Conservation (phyloP, 2,888 invertebrate genomes). For the Pecten maximus region DNA sequence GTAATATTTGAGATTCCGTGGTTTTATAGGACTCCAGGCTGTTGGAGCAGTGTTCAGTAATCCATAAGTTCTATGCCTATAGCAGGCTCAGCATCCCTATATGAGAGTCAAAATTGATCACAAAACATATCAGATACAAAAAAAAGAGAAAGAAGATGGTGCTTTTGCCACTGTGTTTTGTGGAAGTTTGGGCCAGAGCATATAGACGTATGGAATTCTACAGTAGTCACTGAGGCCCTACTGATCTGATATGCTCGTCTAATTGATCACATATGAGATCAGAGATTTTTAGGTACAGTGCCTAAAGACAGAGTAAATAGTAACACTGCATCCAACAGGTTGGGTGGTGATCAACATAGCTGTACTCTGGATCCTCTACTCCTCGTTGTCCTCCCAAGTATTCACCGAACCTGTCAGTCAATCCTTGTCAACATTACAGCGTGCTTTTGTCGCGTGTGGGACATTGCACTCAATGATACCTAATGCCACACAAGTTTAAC, state of each 20-base stretch:
- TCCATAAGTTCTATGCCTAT: constrained; percentile 10
- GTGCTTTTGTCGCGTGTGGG: not conserved
- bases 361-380: not conserved
- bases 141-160: not conserved
- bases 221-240: not conserved
- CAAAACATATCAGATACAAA: not conserved
- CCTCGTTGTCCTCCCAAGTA: not conserved
- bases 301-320: not conserved
- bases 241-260: not conserved
- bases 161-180: not conserved
- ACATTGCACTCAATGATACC: not conserved
- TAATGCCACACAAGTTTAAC: not conserved
- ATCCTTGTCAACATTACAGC: not conserved
- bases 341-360: not conserved
- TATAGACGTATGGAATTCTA: not conserved
- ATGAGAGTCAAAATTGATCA: constrained; percentile 22
- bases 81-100: not conserved
- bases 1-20: constrained; percentile 18
- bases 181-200: not conserved
- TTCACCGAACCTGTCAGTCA: not conserved
- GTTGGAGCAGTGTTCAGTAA: not conserved
- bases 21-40: not conserved
- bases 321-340: not conserved
- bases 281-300: not conserved
- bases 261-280: constrained; percentile 4